phyloP scores from a whole-genome alignment of 2,888 invertebrate genomes.

The Lycaena phlaeas region DNA sequence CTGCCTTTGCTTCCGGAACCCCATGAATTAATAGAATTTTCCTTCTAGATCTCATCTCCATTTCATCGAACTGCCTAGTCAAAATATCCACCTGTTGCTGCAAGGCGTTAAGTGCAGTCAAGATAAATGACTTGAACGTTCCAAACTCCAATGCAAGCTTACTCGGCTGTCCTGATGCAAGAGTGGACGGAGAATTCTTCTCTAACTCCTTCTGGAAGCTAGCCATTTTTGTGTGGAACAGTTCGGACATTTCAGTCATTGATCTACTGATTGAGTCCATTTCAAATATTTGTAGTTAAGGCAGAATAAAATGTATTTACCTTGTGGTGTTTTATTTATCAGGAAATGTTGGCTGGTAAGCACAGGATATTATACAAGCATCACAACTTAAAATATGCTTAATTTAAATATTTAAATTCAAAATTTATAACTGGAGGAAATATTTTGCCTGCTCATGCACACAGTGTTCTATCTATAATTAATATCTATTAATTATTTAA shows the following conservation, averaged over 20 bases:
- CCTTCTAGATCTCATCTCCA: constrained; percentile 1
- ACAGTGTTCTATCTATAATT: no score
- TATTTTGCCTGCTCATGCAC: no score
- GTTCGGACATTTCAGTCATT: not conserved
- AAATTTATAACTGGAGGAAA: no score
- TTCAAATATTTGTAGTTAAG: no score
- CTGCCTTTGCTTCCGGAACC: not conserved
- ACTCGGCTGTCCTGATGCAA: not conserved
- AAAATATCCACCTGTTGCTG: not conserved
- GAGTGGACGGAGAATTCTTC: not conserved
- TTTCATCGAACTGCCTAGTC: not conserved
- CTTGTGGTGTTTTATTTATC: no score
- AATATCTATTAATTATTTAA: no score
- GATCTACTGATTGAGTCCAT: not conserved
- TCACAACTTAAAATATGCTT: no score
- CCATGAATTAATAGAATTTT: constrained; percentile 8
- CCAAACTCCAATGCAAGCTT: not conserved
- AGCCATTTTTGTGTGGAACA: not conserved
- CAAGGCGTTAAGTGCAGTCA: not conserved
- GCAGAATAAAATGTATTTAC: no score
- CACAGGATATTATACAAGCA: no score
- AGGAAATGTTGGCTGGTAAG: no score
- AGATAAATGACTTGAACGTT: not conserved
- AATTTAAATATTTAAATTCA: no score
- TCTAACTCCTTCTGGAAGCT: not conserved